Percentiles rank a stretch among this genome's conserved stretches.
These are phyloP conservation scores for Monopterus albus DNA, from an alignment of 2,113 vertebrate species.

Conservation along the genomic window DNA sequence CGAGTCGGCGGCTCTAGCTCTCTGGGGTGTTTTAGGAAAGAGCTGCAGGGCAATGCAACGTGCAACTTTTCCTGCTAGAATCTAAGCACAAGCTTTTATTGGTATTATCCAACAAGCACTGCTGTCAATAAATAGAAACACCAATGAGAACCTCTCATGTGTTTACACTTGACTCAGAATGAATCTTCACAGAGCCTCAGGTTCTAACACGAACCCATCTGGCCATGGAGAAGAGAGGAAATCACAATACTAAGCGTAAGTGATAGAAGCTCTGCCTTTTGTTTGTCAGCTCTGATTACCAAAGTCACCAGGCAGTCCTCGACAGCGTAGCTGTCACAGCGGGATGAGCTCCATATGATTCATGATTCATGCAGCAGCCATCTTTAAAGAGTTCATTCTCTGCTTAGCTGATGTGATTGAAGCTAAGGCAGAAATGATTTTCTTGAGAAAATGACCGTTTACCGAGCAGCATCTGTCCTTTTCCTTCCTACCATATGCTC, in stretches of 20 bases:
- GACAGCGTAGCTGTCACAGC: slow-evolving; percentile 61
- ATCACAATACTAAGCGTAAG: slow-evolving; percentile 62
- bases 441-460: slow-evolving; percentile 10
- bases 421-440: slow-evolving; percentile 9
- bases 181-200: slow-evolving; percentile 23
- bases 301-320: slow-evolving; percentile 75
- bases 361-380: slow-evolving; percentile 43
- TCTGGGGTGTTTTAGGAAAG: slow-evolving; percentile 39
- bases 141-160: neutral
- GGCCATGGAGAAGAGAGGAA: slow-evolving; percentile 63
- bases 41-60: slow-evolving; percentile 8
- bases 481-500: neutral
- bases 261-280: slow-evolving; percentile 66
- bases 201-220: slow-evolving; percentile 70
- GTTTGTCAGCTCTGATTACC: slow-evolving; percentile 73
- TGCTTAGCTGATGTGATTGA: slow-evolving; percentile 19
- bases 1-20: slow-evolving; percentile 49
- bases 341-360: slow-evolving; percentile 63
- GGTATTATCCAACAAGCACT: neutral
- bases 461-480: slow-evolving; percentile 19
- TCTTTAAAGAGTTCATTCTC: slow-evolving; percentile 37
- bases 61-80: neutral
- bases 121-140: neutral
- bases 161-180: neutral
- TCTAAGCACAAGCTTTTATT: neutral